Evolutionary conservation across 2,113 vertebrate genomes (phyloP).

Genomic region (Lanius ludovicianus): DNA sequence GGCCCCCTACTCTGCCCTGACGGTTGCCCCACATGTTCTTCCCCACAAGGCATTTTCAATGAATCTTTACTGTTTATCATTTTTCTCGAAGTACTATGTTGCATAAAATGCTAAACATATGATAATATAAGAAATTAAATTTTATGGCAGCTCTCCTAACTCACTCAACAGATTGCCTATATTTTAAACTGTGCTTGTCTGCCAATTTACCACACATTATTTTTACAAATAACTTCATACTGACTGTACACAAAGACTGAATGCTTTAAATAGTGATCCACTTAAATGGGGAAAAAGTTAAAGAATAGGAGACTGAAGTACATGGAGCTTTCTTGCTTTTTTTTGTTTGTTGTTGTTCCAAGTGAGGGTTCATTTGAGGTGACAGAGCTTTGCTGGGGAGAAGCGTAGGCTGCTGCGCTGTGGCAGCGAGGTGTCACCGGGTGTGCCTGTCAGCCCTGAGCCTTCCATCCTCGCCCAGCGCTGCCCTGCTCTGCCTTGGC

Average conservation of each 20-base stretch:
- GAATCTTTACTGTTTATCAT: not conserved
- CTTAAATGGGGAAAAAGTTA: not conserved
- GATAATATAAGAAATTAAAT: slow-evolving; percentile 46
- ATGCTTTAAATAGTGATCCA: slow-evolving; percentile 25
- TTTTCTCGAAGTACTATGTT: slow-evolving; percentile 25
- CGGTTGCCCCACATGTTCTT: not conserved
- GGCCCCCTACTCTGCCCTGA: rapidly evolving
- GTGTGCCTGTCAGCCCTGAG: not conserved
- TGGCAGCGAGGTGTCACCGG: rapidly evolving
- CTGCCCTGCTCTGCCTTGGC: not conserved
- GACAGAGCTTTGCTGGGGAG: not conserved
- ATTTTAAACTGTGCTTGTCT: slow-evolving; percentile 62
- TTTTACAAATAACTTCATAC: slow-evolving; percentile 62
- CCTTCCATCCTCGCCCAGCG: not conserved
- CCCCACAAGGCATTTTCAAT: not conserved
- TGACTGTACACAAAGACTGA: slow-evolving; percentile 60
- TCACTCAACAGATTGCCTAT: slow-evolving; percentile 61
- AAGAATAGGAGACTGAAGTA: not conserved
- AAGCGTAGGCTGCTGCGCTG: not conserved
- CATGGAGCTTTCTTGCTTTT: not conserved
- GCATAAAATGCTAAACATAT: slow-evolving; percentile 37
- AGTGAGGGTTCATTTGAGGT: not conserved
- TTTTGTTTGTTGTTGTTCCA: not conserved
- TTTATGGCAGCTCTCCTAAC: slow-evolving; percentile 55
- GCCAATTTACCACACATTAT: slow-evolving; percentile 64